Evolutionary conservation across 2,113 vertebrate genomes (phyloP).

Genomic region (Tupaia tana): DNA sequence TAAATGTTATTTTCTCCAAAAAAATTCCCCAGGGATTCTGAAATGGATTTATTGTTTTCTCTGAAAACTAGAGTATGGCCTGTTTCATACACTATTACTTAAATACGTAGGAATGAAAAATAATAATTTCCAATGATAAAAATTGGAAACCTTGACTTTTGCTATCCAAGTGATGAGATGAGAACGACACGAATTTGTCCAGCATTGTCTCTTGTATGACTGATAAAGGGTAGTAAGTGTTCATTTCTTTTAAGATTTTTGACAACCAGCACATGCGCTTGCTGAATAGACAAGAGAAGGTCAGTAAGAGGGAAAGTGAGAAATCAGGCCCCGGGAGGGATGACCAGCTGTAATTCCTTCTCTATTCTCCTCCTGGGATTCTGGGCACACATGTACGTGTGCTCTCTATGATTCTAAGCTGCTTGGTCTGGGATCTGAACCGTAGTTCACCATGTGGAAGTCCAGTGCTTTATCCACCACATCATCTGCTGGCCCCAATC

Average conservation of each 20-base stretch:
- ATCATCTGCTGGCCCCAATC: background rate
- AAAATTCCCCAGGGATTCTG: background rate
- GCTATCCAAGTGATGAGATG: background rate
- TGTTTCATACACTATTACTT: background rate
- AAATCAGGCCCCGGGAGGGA: too few species aligned
- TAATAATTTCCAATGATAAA: background rate
- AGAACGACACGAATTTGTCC: background rate
- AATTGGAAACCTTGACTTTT: background rate
- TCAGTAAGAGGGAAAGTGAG: too few species aligned
- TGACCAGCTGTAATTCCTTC: too few species aligned
- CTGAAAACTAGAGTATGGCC: background rate
- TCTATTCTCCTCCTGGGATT: too few species aligned
- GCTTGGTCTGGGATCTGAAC: too few species aligned
- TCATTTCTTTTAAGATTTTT: too few species aligned
- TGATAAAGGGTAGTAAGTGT: background rate
- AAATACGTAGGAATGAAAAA: background rate
- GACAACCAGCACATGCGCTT: too few species aligned
- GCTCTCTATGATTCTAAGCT: too few species aligned
- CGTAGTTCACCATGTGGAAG: too few species aligned
- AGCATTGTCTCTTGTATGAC: background rate
- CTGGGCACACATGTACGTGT: too few species aligned
- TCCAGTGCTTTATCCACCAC: too few species aligned
- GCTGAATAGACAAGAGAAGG: too few species aligned
- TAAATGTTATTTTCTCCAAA: background rate
- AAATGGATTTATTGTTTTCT: background rate